Base-by-base conservation (phyloP, 2,113 vertebrate genomes). In the Himantopus leucocephalus region DNA sequence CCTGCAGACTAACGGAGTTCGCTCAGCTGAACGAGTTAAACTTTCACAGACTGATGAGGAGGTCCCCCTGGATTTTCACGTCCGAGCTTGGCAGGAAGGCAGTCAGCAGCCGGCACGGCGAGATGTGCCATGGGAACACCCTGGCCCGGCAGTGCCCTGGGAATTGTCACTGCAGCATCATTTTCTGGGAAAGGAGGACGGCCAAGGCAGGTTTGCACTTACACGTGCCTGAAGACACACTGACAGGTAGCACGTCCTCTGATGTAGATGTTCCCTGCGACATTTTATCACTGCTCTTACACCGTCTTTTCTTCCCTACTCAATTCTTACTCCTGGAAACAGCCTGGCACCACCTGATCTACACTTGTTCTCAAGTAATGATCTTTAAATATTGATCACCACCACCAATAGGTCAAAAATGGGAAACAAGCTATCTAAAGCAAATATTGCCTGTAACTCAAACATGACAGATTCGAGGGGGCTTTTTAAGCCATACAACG, bases 61-160 rank as follows among this genome's bases (percentile, higher is more conserved):
- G 13, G 17, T 56, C 63, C 55, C 62, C 27, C 8, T n/a, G 81
- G 89, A 37, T 72, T 67, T 82, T 47, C 52, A 41, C 19, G 0
- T 23, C 30, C 0, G 0, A 56, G 67, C 52, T 58, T 4, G 39
- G 50, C 35, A 71, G 72, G 74, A 75, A 39, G 34, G 29, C 56
- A 63, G 37, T 2, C 6, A 4, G 34, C 35, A 60, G 47, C 52
- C 2, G 0, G 15, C 23, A 19, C 0, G 0, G 58, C 0, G 1
- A 74, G 60, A 30, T 23, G 32, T 27, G 60, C 70, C 37, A 16
- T 15, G 64, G 53, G 85, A 75, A 56, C 52, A 45, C 12, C 47
- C n/a, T 3, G 1, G 27, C 34, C 47, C 12, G 1, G 0, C 60
- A 16, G 10, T 4, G 8, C 50, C 60, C 12, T 18, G 68, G 82